Base-by-base conservation (phyloP, 2,888 invertebrate species). In the Furcula furcula region DNA sequence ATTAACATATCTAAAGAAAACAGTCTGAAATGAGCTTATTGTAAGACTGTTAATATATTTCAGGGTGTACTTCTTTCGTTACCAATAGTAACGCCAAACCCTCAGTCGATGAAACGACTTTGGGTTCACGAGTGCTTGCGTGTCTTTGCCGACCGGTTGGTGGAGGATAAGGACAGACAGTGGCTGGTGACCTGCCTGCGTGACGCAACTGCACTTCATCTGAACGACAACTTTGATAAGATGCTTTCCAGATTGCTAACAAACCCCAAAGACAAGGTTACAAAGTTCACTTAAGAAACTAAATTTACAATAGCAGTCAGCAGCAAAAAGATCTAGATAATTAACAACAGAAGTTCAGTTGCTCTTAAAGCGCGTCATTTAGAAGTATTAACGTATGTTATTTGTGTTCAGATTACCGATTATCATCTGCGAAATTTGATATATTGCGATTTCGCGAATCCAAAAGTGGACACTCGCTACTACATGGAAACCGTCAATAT, bases 51-150 rank as follows among this genome's bases (percentile, higher is more conserved):
- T n/a, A n/a, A n/a, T n/a, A n/a, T n/a, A n/a, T n/a, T n/a, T n/a
- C n/a, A n/a, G 88, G 98, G 98, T 5, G 95, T 98, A 0, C 81
- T 98, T 3, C 77, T 98, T 1, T 98, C 98, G 0, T 95, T 96
- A 3, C 98, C 98, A 0, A 97, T 97, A 85, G 96, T 97, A 2
- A 96, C 95, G 65, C 95, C 96, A 52, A 95, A 95, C 51, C 80
- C 96, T 15, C 90, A 92, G 28, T 93, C 95, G 0, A 95, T 98
- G 91, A 97, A 98, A 62, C 90, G 97, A 32, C 89, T 98, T 0
- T 98, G 98, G 98, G 94, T 97, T 0, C 98, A 98, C 71, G 98
- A 98, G 86, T 93, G 97, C 15, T 86, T 97, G 46, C 91, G 98
- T 1, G 98, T 98, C 0, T 98, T 97, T 76, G 94, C 96, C 36